Conservation (phyloP, 2,113 vertebrate species). For the Octodon degus region DNA sequence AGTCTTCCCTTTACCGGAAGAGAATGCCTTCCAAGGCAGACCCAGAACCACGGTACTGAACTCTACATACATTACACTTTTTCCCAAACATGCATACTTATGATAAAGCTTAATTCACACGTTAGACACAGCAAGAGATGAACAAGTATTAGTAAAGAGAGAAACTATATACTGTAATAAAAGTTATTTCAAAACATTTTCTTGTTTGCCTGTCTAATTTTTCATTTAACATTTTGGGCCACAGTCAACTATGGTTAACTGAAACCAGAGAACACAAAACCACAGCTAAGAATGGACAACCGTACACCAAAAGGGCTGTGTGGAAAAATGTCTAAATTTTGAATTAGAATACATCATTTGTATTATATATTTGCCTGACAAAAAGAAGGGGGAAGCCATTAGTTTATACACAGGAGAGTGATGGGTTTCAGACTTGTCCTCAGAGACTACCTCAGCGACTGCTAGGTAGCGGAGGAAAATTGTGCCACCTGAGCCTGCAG, state of each 20-base stretch:
- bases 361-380: neutral
- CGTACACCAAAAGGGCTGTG: neutral
- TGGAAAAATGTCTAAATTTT: neutral
- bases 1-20: neutral
- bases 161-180: neutral
- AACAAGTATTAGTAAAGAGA: neutral
- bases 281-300: neutral
- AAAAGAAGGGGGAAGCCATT: neutral
- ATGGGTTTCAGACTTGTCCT: neutral
- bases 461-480: neutral
- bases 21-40: neutral
- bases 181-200: neutral
- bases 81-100: neutral
- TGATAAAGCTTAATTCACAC: neutral
- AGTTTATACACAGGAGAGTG: neutral
- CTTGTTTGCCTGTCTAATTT: neutral
- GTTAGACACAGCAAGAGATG: neutral
- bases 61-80: neutral
- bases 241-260: neutral
- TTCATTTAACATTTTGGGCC: neutral
- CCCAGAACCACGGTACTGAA: neutral
- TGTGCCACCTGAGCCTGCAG: neutral
- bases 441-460: neutral
- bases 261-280: neutral
- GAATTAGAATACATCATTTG: neutral